phyloP scores from a whole-genome alignment of 2,888 invertebrate species.

The Hemistola chrysoprasaria region DNA sequence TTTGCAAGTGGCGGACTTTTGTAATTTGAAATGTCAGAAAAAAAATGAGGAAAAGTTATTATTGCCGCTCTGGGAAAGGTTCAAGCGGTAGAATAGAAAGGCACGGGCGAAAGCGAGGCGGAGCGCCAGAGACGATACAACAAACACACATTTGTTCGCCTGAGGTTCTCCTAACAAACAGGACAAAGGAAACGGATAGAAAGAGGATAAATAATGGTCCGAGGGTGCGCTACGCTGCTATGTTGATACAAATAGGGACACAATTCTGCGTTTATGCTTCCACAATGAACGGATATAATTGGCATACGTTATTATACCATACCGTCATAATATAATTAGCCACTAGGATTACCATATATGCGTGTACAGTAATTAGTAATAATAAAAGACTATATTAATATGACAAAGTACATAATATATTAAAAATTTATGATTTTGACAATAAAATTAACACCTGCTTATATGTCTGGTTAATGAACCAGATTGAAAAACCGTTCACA shows the following conservation, averaged over 20 bases:
- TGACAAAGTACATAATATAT: no score
- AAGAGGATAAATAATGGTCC: conserved; percentile 60
- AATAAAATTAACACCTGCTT: no score
- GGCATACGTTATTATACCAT: conserved; percentile 2
- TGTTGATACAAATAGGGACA: conserved; percentile 38
- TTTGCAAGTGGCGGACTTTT: conserved; percentile 14
- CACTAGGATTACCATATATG: no score
- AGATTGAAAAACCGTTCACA: no score
- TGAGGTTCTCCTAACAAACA: conserved; percentile 55
- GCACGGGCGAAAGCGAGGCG: no score
- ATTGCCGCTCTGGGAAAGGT: conserved; percentile 39
- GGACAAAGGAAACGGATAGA: conserved; percentile 62
- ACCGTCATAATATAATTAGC: no score
- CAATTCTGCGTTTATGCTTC: conserved; percentile 31
- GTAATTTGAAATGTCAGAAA: conserved; percentile 28
- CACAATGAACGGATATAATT: conserved; percentile 24
- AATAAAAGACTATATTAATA: no score
- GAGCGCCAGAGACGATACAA: conserved; percentile 37
- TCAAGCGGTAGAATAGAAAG: no score
- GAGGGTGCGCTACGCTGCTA: conserved; percentile 35
- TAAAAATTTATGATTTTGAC: no score
- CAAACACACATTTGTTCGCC: conserved; percentile 60
- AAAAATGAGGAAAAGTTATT: conserved; percentile 42
- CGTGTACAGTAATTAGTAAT: no score
- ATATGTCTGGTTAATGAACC: no score